phyloP scores from a whole-genome alignment of 2,888 invertebrate species.

The Hirudinaria manillensis region DNA sequence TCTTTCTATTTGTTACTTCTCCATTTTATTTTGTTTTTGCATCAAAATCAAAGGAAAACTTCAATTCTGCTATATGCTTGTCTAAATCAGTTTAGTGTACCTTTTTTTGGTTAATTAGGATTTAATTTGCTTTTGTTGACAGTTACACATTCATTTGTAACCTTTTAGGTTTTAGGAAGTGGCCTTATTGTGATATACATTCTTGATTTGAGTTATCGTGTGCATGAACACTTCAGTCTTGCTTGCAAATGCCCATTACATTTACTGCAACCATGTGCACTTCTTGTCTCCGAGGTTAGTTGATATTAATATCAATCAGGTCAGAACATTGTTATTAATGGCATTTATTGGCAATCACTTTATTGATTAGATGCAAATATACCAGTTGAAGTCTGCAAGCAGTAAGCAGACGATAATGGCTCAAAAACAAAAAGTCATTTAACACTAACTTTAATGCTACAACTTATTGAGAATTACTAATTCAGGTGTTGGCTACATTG shows the following conservation, averaged over 20 bases:
- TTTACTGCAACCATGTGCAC: not conserved
- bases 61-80: not conserved
- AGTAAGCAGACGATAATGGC: too few species aligned
- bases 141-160: not conserved
- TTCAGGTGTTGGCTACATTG: not conserved
- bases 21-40: slow-evolving; percentile 2
- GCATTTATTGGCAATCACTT: too few species aligned
- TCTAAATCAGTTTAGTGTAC: slow-evolving; percentile 11
- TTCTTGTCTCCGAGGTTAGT: not conserved
- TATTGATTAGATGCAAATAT: too few species aligned
- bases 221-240: not conserved
- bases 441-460: too few species aligned
- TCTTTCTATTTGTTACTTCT: not conserved
- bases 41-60: not conserved
- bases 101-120: not conserved
- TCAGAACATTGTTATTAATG: not conserved
- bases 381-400: too few species aligned
- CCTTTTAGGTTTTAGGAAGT: not conserved
- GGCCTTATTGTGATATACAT: not conserved
- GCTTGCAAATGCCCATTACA: not conserved
- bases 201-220: not conserved
- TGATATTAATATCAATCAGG: not conserved
- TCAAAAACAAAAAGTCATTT: too few species aligned
- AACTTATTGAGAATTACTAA: not conserved
- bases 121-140: not conserved